Conservation (phyloP, 2,113 vertebrate species). For the Todiramphus saurophagus region DNA sequence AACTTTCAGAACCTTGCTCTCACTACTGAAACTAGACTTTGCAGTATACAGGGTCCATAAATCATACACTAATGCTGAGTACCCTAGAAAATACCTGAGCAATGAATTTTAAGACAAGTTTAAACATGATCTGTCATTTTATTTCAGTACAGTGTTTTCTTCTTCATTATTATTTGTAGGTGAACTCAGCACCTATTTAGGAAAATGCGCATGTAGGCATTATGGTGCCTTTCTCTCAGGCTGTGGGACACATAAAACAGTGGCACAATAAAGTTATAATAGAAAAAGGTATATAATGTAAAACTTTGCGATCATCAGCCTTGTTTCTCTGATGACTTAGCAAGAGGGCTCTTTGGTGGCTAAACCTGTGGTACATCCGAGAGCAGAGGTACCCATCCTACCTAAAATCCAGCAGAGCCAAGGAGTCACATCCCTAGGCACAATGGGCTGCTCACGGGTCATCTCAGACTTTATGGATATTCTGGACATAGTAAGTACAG, state of each 20-base stretch:
- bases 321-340: conserved; percentile 2
- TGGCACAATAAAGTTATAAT: neutral
- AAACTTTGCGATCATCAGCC: neutral
- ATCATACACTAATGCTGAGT: neutral
- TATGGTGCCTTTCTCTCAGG: neutral
- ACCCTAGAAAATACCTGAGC: conserved; percentile 24
- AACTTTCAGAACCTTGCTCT: neutral
- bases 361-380: neutral
- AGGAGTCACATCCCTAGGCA: neutral
- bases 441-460: neutral
- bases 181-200: conserved; percentile 19
- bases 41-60: neutral
- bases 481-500: neutral
- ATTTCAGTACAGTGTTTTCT: conserved; percentile 15
- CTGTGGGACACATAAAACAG: neutral
- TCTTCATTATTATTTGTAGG: conserved; percentile 24
- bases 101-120: conserved; percentile 13
- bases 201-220: neutral
- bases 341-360: neutral
- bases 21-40: neutral
- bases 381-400: neutral
- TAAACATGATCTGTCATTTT: conserved; percentile 32
- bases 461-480: neutral
- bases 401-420: neutral
- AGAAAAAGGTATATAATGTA: neutral